Evolutionary conservation across 1,140 invertebrate genomes (phyloP).

Genomic region (Drosophila kurseongensis): DNA sequence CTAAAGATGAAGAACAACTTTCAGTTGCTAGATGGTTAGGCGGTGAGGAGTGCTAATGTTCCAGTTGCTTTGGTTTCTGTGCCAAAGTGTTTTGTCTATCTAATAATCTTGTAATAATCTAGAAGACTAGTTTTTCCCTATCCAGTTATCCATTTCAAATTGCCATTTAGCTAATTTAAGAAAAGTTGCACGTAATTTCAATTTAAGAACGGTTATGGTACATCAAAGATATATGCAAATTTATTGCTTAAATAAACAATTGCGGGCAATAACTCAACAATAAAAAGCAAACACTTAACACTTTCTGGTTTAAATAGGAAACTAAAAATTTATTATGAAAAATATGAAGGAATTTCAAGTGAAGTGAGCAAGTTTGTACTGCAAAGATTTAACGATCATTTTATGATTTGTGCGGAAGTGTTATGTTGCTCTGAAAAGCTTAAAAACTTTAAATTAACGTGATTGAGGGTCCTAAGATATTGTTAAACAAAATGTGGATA

Average conservation of each 20-base stretch:
- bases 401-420: slow-evolving; percentile 6
- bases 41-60: slow-evolving; percentile 66
- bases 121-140: slow-evolving; percentile 23
- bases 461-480: background rate
- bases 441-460: slow-evolving; percentile 8
- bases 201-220: slow-evolving; percentile 52
- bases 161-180: slow-evolving; percentile 39
- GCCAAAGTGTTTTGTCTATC: slow-evolving; percentile 78
- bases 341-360: slow-evolving; percentile 15
- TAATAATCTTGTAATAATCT: slow-evolving; percentile 79
- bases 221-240: slow-evolving; percentile 60
- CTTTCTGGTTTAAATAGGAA: slow-evolving; percentile 1
- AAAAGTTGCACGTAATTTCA: slow-evolving; percentile 52
- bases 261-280: background rate
- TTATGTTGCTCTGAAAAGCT: slow-evolving; percentile 48
- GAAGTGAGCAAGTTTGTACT: slow-evolving; percentile 5
- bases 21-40: slow-evolving; percentile 11
- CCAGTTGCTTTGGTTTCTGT: slow-evolving; percentile 83
- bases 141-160: slow-evolving; percentile 59
- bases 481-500: slow-evolving; percentile 64
- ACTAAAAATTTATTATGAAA: slow-evolving; percentile 15
- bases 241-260: slow-evolving; percentile 17
- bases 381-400: background rate
- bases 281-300: slow-evolving; percentile 1
- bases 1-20: slow-evolving; percentile 41